Base-by-base conservation (phyloP, 2,797 vertebrate species). In the Limosa lapponica region DNA sequence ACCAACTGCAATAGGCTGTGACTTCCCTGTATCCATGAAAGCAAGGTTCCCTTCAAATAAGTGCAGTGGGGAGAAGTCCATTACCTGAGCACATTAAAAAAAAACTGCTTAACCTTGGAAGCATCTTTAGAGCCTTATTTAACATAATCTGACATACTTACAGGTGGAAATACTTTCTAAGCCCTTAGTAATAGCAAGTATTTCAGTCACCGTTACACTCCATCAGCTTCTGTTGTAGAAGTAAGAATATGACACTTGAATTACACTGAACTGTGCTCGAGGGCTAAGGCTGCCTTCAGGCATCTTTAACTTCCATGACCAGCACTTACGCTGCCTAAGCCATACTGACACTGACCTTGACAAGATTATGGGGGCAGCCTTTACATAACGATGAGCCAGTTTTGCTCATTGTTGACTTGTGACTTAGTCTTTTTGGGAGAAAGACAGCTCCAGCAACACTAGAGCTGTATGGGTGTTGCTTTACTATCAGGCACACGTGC, bases 121-220 rank as follows among this genome's bases (percentile, higher is more conserved):
- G 59, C 41, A 71, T 59, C 51, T 34, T 90, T 85, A 87, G n/a
- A 93, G 61, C 54, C 72, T 96, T 96, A 90, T 89, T 95, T 92
- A 96, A 94, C 54, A 57, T 90, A 82, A 92, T 87, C 89, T 82
- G 87, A 85, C 85, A 94, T 55, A 73, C 49, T 92, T 80, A 74
- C 15, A 72, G 72, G 67, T 43, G 61, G 84, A 96, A 95, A 95
- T 91, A 61, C 82, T 96, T 97, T 84, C 78, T 79, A 93, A 93
- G 61, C 28, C 44, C 78, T 95, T 66, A 49, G 25, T 49, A 90
- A 87, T 22, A 84, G 49, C 32, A 67, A 88, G 72, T 81, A 61
- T 94, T 95, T 95, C 71, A 75, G 72, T 62, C 88, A 83, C 39
- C 36, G 4, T 89, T 88, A 93, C 74, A 80, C 61, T 83, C 81